A percentile compares a stretch with the other conserved stretches of the same genome.
These are phyloP conservation scores for Calliopsis andreniformis DNA, from an alignment of 1,140 invertebrate species.

Conservation along the genomic window DNA sequence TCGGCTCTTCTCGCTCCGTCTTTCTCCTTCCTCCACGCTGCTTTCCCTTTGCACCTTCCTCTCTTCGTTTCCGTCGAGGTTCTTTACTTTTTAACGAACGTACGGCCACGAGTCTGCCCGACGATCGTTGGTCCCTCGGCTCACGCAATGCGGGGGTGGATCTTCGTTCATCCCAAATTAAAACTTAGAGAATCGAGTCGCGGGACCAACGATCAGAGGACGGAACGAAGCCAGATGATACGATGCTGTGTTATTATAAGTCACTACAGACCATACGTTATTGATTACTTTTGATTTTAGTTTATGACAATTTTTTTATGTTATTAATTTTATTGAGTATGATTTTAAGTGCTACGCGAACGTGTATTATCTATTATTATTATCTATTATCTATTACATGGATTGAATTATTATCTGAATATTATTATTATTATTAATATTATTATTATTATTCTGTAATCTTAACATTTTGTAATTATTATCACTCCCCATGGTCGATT, in stretches of 20 bases:
- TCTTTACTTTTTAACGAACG: conserved; percentile 53
- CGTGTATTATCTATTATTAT: conserved; percentile 69
- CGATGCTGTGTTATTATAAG: conserved; percentile 81
- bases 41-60: conserved; percentile 7
- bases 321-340: conserved; percentile 81
- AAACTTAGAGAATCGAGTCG: not conserved
- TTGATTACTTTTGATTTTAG: conserved; percentile 80
- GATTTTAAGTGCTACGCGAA: conserved; percentile 72
- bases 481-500: conserved; percentile 68
- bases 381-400: conserved; percentile 59
- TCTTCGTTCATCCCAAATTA: not conserved
- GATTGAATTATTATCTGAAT: conserved; percentile 68
- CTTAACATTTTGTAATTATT: conserved; percentile 69
- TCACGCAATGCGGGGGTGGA: not conserved
- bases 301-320: conserved; percentile 80
- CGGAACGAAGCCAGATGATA: conserved; percentile 71
- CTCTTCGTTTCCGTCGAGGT: conserved; percentile 48
- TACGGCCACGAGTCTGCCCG: conserved; percentile 41
- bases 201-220: conserved; percentile 53
- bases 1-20: conserved; percentile 29
- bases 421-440: conserved; percentile 66
- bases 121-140: conserved; percentile 18
- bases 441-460: conserved; percentile 73
- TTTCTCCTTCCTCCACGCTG: conserved; percentile 3
- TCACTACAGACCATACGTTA: conserved; percentile 80